These are phyloP conservation scores for Chrosomus eos DNA, from an alignment of 2,797 vertebrate genomes.

Conservation along the genomic window DNA sequence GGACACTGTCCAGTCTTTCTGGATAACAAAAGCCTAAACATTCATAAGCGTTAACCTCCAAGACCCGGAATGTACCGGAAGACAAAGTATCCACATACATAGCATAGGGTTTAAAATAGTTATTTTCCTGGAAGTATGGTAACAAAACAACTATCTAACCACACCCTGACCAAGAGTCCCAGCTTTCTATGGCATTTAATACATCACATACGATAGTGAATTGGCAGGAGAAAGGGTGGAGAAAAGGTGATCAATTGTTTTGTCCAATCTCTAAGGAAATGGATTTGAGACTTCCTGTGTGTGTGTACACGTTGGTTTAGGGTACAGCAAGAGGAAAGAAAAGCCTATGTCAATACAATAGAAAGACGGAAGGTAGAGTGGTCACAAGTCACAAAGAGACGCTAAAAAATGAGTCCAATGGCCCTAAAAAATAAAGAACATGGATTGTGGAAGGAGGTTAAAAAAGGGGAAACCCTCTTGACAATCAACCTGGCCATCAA, in stretches of 20 bases:
- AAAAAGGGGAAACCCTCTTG: not conserved
- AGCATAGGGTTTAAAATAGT: conserved; percentile 18
- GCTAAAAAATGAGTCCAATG: not conserved
- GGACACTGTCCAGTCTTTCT: not conserved
- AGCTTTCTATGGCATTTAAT: conserved; percentile 11
- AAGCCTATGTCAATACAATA: conserved; percentile 54
- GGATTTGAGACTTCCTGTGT: conserved; percentile 56
- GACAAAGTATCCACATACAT: not conserved
- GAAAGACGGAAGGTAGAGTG: conserved; percentile 37
- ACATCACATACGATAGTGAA: conserved; percentile 8
- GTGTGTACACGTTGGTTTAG: conserved; percentile 30
- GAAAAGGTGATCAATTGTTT: conserved; percentile 59
- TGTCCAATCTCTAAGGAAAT: conserved; percentile 59
- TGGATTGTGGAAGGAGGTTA: not conserved
- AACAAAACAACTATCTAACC: not conserved
- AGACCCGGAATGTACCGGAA: not conserved
- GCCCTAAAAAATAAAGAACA: not conserved
- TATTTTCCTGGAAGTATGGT: conserved; percentile 6
- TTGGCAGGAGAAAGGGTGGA: conserved; percentile 26
- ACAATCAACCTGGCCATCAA: not conserved
- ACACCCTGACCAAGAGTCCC: conserved; percentile 22
- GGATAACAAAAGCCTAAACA: not conserved
- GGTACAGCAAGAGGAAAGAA: conserved; percentile 49
- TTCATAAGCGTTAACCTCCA: not conserved
- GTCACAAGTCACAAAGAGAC: conserved; percentile 14